These are phyloP conservation scores for Stenotaenia linearis DNA, from an alignment of 2,888 invertebrate genomes.

Conservation along the genomic window DNA sequence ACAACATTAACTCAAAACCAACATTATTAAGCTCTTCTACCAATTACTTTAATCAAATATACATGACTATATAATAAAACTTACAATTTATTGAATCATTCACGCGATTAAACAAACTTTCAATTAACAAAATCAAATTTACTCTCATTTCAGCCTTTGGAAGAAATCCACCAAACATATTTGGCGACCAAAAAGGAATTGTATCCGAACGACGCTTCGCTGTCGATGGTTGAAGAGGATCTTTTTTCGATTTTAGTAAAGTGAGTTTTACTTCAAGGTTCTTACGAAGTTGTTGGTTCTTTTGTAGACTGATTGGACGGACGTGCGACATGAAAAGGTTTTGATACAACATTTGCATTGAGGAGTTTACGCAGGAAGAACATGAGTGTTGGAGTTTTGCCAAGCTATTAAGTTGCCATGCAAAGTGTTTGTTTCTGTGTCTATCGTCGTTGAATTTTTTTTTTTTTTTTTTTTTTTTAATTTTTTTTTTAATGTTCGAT, in stretches of 20 bases:
- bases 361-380: neutral
- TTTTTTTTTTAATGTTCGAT: neutral
- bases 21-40: too few relatives aligned
- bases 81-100: neutral
- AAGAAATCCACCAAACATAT: neutral
- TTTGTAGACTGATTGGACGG: neutral
- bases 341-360: slow-evolving; percentile 7
- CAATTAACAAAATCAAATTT: neutral
- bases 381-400: neutral
- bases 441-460: neutral
- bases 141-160: neutral
- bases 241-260: neutral
- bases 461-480: neutral
- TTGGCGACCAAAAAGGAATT: neutral
- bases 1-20: too few relatives aligned
- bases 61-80: neutral
- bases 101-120: neutral
- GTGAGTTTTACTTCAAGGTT: neutral
- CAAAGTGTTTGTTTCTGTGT: neutral
- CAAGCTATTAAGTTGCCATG: neutral
- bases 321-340: neutral
- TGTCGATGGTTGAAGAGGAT: neutral
- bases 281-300: too few relatives aligned
- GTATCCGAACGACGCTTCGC: neutral
- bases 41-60: neutral